phyloP scores from a whole-genome alignment of 2,888 invertebrate species.

The Labia minor region DNA sequence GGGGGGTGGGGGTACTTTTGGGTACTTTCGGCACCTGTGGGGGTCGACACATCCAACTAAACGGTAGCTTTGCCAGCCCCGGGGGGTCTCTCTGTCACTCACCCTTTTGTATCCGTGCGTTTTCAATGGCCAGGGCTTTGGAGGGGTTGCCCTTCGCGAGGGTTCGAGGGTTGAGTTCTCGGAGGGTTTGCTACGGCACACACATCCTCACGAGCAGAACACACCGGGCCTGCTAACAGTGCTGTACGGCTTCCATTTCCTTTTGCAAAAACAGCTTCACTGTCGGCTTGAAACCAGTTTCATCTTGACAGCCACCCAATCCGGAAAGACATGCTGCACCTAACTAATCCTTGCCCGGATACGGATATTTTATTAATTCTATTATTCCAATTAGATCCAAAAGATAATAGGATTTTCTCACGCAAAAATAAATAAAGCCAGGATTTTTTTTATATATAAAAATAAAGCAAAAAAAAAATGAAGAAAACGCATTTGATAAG shows the following conservation, averaged over 20 bases:
- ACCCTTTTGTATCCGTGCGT: background rate
- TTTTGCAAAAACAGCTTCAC: background rate
- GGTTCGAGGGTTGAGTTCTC: background rate
- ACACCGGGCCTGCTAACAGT: background rate
- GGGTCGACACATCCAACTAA: conserved; percentile 5
- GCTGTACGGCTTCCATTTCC: background rate
- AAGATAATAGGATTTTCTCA: no score
- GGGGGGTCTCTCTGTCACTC: conserved; percentile 13
- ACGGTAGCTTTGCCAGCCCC: background rate
- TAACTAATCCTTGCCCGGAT: no score
- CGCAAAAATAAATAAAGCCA: no score
- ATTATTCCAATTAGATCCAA: no score
- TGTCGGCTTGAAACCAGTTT: no score
- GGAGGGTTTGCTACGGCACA: background rate
- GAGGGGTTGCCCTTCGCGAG: background rate
- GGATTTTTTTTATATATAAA: no score
- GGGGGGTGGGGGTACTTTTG: background rate
- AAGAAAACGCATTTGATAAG: no score
- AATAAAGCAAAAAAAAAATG: no score
- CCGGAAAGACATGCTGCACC: no score
- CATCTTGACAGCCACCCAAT: no score
- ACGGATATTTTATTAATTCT: no score
- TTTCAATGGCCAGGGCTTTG: background rate
- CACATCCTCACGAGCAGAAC: background rate
- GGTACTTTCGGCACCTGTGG: conserved; percentile 13